These are phyloP conservation scores for Zaprionus kolodkinae DNA, from an alignment of 1,140 invertebrate species.

Conservation along the genomic window DNA sequence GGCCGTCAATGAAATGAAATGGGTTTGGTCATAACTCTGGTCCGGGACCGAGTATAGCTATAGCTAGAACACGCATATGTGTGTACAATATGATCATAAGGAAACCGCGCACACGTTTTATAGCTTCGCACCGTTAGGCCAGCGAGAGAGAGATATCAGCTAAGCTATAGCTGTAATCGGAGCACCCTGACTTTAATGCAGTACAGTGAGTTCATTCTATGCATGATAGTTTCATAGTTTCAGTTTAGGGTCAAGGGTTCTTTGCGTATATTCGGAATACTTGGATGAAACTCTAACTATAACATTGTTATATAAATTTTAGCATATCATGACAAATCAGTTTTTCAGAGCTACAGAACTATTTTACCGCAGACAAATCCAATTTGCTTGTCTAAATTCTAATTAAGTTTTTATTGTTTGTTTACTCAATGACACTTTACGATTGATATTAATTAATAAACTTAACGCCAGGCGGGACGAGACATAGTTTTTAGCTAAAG, in stretches of 20 bases:
- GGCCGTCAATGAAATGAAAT: conserved; percentile 71
- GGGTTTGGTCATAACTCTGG: conserved; percentile 14
- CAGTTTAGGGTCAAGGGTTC: not conserved
- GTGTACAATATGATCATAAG: conserved; percentile 9
- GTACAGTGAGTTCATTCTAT: not conserved
- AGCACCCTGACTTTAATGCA: too few relatives aligned
- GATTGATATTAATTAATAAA: conserved; percentile 66
- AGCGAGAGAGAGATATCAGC: conserved; percentile 52
- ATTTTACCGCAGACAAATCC: not conserved
- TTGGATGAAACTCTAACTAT: not conserved
- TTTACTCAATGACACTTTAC: conserved; percentile 59
- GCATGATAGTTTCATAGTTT: too few relatives aligned
- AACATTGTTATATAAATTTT: not conserved
- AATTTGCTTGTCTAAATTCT: conserved; percentile 27
- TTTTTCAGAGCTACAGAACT: not conserved
- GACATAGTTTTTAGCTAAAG: not conserved
- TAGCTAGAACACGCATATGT: not conserved
- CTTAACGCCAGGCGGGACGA: conserved; percentile 3
- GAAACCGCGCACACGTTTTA: conserved; percentile 12
- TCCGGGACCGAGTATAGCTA: not conserved
- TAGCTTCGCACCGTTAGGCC: not conserved
- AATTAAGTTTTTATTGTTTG: conserved; percentile 17
- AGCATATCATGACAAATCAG: not conserved
- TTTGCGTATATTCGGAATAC: too few relatives aligned
- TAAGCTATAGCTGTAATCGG: too few relatives aligned